A percentile compares a stretch with the other conserved stretches of the same genome.
Conservation (phyloP, 2,888 invertebrate genomes). For the Acanthacorydalis orientalis region DNA sequence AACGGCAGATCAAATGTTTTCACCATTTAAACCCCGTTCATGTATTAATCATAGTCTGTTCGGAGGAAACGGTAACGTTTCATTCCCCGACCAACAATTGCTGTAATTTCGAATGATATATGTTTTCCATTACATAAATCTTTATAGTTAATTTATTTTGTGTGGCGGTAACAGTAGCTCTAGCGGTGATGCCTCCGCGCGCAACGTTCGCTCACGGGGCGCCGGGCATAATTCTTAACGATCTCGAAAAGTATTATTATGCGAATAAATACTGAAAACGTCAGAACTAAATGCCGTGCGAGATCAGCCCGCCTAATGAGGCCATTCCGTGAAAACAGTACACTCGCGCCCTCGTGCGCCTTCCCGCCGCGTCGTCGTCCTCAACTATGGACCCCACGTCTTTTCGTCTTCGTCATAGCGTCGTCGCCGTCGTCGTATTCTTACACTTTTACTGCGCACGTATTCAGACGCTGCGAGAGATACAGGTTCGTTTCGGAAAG, state of each 20-base stretch:
- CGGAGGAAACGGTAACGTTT: neutral
- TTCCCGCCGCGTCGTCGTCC: too few relatives aligned
- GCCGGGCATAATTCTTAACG: constrained; percentile 11
- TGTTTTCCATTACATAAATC: constrained; percentile 27
- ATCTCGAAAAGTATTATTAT: constrained; percentile 35
- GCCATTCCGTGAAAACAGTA: constrained; percentile 15
- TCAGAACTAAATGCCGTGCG: constrained; percentile 41
- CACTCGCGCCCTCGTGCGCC: too few relatives aligned
- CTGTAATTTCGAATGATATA: constrained; percentile 26
- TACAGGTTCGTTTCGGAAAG: too few relatives aligned
- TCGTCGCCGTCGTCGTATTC: too few relatives aligned
- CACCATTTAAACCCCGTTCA: constrained; percentile 20
- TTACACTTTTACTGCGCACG: too few relatives aligned
- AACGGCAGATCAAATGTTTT: constrained; percentile 2
- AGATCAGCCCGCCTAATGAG: constrained; percentile 20
- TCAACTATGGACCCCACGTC: too few relatives aligned
- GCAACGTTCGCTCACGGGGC: neutral
- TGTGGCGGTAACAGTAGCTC: constrained; percentile 8
- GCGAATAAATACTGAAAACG: constrained; percentile 48
- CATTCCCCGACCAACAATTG: constrained; percentile 17
- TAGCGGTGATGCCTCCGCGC: neutral
- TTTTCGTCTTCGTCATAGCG: too few relatives aligned
- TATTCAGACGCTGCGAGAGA: too few relatives aligned
- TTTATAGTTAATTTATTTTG: constrained; percentile 25
- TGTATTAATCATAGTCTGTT: constrained; percentile 24